phyloP scores from a whole-genome alignment of 1,140 invertebrate genomes.

The Formica selysi region DNA sequence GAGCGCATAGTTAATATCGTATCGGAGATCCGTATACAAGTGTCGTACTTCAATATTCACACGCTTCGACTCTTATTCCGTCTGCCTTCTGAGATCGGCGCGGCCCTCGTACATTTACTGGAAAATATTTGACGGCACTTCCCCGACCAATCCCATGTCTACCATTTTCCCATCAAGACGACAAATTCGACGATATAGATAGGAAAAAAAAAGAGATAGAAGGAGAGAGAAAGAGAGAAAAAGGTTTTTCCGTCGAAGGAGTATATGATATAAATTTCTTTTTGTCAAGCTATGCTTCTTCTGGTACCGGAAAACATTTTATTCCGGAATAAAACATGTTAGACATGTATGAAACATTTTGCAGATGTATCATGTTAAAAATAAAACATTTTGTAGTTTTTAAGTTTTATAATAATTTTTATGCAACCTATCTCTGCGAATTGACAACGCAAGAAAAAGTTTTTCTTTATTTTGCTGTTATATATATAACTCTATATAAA shows the following conservation, averaged over 20 bases:
- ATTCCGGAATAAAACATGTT: neutral
- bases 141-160: neutral
- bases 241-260: neutral
- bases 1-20: neutral
- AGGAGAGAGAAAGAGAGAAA: neutral
- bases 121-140: conserved; percentile 46
- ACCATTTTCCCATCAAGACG: conserved; percentile 56
- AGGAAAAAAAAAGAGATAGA: neutral
- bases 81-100: conserved; percentile 30
- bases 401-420: neutral
- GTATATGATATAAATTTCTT: conserved; percentile 38
- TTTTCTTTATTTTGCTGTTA: neutral
- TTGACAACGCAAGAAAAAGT: neutral
- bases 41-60: conserved; percentile 42
- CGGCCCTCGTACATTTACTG: conserved; percentile 37
- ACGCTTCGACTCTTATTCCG: conserved; percentile 43
- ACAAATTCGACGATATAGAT: conserved; percentile 22
- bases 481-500: no score
- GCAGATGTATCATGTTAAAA: no score
- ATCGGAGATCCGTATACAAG: neutral
- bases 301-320: conserved; percentile 27
- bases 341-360: neutral
- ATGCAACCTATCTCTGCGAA: neutral
- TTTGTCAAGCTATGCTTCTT: neutral
- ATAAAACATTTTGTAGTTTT: neutral